Evolutionary conservation across 2,113 vertebrate genomes (phyloP).

Genomic region (Xiphorhynchus elegans): DNA sequence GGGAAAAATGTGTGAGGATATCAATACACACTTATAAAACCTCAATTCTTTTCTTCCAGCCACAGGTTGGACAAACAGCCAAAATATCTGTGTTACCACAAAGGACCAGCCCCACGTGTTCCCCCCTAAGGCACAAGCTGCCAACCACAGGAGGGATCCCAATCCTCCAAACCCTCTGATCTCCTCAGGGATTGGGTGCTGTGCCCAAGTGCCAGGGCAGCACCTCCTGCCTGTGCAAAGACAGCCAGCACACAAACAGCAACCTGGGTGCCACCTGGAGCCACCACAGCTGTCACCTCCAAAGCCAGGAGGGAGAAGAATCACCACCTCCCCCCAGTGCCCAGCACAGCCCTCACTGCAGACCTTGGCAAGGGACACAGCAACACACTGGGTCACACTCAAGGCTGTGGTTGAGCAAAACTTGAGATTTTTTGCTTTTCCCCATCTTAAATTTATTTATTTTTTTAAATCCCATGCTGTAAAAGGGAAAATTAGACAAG

Average conservation of each 20-base stretch:
- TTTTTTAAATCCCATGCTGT: neutral
- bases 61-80: neutral
- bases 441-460: neutral
- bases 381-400: fast-evolving
- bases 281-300: no score
- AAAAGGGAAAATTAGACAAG: neutral
- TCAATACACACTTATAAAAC: neutral
- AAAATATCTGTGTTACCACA: neutral
- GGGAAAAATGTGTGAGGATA: neutral
- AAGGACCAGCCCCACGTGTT: neutral
- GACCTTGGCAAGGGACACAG: neutral
- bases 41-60: neutral
- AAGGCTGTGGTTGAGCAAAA: neutral
- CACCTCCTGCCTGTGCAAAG: neutral
- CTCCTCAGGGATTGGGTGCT: neutral
- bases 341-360: fast-evolving
- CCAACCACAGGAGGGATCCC: neutral
- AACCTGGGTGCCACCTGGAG: neutral
- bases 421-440: neutral
- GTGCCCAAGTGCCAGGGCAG: no score
- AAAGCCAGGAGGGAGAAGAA: neutral
- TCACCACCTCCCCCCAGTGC: no score
- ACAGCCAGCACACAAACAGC: neutral
- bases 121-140: neutral
- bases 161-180: no score